Evolutionary conservation across 2,113 vertebrate species (phyloP), one percentile per base, ranked within the genome.

Genomic region (Ceyx melanurus): DNA sequence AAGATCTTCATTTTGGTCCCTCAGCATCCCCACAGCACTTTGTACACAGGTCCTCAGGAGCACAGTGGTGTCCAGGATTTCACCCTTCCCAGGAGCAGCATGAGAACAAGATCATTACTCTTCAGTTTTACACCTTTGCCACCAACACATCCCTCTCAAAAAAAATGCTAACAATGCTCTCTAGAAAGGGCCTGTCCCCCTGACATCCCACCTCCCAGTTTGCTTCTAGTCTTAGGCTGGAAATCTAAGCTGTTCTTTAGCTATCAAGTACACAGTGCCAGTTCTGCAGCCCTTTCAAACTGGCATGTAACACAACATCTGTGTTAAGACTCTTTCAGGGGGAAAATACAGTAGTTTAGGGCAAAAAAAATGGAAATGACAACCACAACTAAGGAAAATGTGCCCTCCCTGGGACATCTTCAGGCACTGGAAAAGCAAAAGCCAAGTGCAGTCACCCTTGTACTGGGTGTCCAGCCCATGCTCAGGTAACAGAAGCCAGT

Each of bases 31-130:
- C 35, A 99, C 98, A 9, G 99, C 99, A 11, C 97, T 97, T 90
- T 99, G 99, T 35, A 99, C 98, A 46, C 99, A 99, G 97, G 98
- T 99, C 31, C 97, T 97, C 88, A 99, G 94, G 40, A 99, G 97
- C 3, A 97, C 94, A 25, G 98, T 98, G 26, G 98, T 99, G 97
- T 99, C 98, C 88, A 99, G 80, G 48, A 98, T 83, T 62, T 96
- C 85, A 2, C 25, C n/a, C 94, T 96, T 71, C 15, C 8, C 83
- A 37, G 31, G 13, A 58, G 33, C 6, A 72, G 46, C 1, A 2
- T 19, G 58, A 66, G 11, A 56, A 26, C 4, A 13, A 21, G 40
- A 18, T 12, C 31, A 74, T 25, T 45, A 28, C 45, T 35, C 20
- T 29, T 13, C 6, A 45, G 5, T 40, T 71, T 42, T 42, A 53